Conservation (phyloP, 2,797 vertebrate species). For the Sebastes cheni region DNA sequence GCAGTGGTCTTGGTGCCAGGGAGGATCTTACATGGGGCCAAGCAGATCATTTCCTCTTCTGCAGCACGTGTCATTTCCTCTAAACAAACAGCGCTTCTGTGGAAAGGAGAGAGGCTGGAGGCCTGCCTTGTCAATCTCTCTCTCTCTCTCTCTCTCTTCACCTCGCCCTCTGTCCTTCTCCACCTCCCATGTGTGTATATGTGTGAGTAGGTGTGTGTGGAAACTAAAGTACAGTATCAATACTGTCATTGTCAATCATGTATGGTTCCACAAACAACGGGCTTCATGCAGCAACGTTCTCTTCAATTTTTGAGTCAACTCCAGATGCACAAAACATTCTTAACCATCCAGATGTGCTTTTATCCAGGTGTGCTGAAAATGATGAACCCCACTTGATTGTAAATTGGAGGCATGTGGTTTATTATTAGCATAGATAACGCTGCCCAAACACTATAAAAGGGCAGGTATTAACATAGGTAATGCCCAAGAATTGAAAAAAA, state of each 20-base stretch:
- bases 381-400: no score
- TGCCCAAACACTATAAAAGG: no score
- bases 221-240: not conserved
- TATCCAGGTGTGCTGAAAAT: no score
- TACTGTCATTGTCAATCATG: not conserved
- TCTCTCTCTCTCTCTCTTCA: not conserved
- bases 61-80: slow-evolving; percentile 77
- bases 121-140: slow-evolving; percentile 43
- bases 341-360: no score
- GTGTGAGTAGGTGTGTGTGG: slow-evolving; percentile 21
- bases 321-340: no score
- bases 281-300: no score
- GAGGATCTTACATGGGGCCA: slow-evolving; percentile 75
- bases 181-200: slow-evolving; percentile 13
- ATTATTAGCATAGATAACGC: no score
- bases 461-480: no score
- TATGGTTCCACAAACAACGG: not conserved
- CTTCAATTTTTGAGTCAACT: no score
- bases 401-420: no score
- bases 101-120: slow-evolving; percentile 61
- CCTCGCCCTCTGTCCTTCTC: slow-evolving; percentile 24
- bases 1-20: slow-evolving; percentile 73
- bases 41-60: slow-evolving; percentile 77
- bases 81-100: slow-evolving; percentile 77
- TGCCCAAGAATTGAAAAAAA: no score